Percentiles rank a stretch among this genome's conserved stretches.
phyloP scores from a whole-genome alignment of 2,888 invertebrate species.

The Cantharis nigra region DNA sequence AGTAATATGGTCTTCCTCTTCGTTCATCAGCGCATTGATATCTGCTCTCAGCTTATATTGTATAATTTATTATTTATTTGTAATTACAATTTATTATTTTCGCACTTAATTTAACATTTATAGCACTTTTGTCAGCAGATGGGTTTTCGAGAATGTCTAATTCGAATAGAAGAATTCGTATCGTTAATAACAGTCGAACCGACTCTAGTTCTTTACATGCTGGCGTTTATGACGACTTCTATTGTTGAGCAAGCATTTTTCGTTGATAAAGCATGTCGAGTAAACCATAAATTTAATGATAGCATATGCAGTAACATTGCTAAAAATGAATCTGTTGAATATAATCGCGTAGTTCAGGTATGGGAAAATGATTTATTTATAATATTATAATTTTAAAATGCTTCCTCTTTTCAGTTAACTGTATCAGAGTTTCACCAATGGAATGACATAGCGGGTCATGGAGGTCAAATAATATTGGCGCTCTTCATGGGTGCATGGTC shows the following conservation, averaged over 20 bases:
- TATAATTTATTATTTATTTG: too few species aligned
- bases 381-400: background rate
- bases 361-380: constrained; percentile 15
- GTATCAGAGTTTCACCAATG: constrained; percentile 78
- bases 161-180: background rate
- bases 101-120: too few species aligned
- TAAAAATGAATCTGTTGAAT: constrained; percentile 59
- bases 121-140: constrained; percentile 3
- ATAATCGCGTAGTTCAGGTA: constrained; percentile 74
- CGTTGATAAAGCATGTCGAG: constrained; percentile 75
- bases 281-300: constrained; percentile 70
- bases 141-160: constrained; percentile 4
- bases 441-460: constrained; percentile 75
- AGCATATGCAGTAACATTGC: constrained; percentile 70
- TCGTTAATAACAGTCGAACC: constrained; percentile 77
- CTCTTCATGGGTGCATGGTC: constrained; percentile 83
- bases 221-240: constrained; percentile 81
- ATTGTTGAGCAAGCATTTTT: constrained; percentile 82
- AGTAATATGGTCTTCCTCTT: too few species aligned
- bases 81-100: too few species aligned
- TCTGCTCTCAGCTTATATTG: too few species aligned
- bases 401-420: constrained; percentile 62
- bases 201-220: constrained; percentile 85
- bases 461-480: constrained; percentile 75
- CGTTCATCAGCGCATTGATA: too few species aligned